Base-by-base conservation (phyloP, 2,888 invertebrate species). In the Calliphora vomitoria region DNA sequence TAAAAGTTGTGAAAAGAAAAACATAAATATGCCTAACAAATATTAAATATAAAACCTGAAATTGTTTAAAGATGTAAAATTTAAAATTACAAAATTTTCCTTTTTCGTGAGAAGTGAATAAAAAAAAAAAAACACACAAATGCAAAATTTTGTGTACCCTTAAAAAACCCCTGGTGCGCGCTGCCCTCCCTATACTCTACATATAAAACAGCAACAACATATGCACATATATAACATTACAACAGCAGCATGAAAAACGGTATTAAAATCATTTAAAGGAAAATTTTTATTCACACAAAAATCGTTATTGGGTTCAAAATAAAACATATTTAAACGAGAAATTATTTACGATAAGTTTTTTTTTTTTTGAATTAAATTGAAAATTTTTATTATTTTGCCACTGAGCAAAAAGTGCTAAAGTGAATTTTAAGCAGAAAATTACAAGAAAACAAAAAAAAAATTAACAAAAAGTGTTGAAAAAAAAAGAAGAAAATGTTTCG, bases 131-230 rank as follows among this genome's bases (percentile, higher is more conserved):
- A 83, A 44, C 53, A 78, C 53, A 71, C 75, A 87, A 87, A 87
- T 91, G 92, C 90, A 90, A 90, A 91, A 89, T 91, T 90, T 91
- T 91, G 91, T 91, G 91, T 91, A 91, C 90, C 90, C 90, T 89
- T 88, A 89, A 89, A 89, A 89, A 88, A 86, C 87, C 89, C 89
- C 88, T 83, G 87, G 85, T 88, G 89, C 86, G 89, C 88, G 87
- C 87, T 82, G 84, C 78, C 88, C 76, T 80, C 80, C 79, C 87
- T 80, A 83, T 83, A 72, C 71, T 64, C 83, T 50, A 31, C 50
- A 55, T 71, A 62, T 68, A 84, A 64, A 84, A 79, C 72, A 78
- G 71, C 75, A 83, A 78, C 71, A 76, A 76, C 74, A 74, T 50
- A 64, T 64, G 20, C n/a, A 15, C 18, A 79, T 58, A 64, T 74